Evolutionary conservation across 2,113 vertebrate genomes (phyloP), one percentile per base, ranked within the genome.

Genomic region (Glaucidium brasilianum): DNA sequence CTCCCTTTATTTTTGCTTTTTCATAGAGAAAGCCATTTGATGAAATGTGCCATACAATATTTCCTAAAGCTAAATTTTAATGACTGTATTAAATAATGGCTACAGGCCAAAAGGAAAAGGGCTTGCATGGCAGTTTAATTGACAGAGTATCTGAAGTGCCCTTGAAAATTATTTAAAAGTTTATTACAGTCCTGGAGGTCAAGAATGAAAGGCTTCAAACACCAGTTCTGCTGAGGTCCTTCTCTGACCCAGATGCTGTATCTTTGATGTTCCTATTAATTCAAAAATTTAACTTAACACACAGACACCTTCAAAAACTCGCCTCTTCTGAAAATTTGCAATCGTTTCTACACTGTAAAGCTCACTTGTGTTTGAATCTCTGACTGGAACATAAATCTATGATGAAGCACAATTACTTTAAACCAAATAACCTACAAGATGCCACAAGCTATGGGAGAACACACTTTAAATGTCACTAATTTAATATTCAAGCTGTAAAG

Each of bases 151-250:
- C 94, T 94, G 68, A 95, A 95, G 89, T 68, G 87, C 87, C 97
- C 95, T 97, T 97, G 97, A 92, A 95, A 96, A 96, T 94, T 94
- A 96, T 97, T 96, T 94, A 77, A 84, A 96, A 95, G 92, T 97
- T 97, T 95, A 96, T 95, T 94, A 82, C 34, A 63, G 91, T 96
- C 91, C 91, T 96, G 81, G 90, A 97, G 97, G 95, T 97, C 95
- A 95, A 94, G 94, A 96, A 95, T 89, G 83, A 96, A 96, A 96
- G 64, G 93, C 92, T 95, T 97, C 92, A 92, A 97, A 96, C 79
- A 92, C 92, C 89, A 93, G 68, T 58, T 96, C 92, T 47, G 18
- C 69, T 43, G 71, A 96, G 89, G 89, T 95, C 89, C 90, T 95
- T 94, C 76, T 91, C 82, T 95, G 94, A 93, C 92, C 85, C 88